Percentiles rank a stretch among this genome's conserved stretches.
phyloP scores from a whole-genome alignment of 2,888 invertebrate genomes.

The Agelastica alni region DNA sequence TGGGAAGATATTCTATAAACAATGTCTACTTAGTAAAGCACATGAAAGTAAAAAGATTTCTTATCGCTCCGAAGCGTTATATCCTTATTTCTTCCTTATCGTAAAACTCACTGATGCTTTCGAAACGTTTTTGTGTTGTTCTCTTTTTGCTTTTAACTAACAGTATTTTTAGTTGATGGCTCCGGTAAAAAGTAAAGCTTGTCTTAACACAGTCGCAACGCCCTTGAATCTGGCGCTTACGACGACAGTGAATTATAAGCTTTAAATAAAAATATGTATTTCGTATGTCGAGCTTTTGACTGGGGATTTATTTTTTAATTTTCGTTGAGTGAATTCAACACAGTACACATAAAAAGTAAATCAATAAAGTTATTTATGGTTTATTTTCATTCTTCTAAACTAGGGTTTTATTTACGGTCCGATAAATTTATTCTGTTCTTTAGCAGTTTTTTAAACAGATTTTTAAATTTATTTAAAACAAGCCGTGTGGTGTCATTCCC shows the following conservation, averaged over 20 bases:
- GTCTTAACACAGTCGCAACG: conserved; percentile 26
- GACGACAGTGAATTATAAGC: conserved; percentile 30
- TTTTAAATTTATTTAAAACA: too few relatives aligned
- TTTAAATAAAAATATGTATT: conserved; percentile 21
- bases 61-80: conserved; percentile 11
- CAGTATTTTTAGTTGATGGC: conserved; percentile 19
- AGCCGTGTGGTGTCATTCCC: too few relatives aligned
- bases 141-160: conserved; percentile 15
- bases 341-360: too few relatives aligned
- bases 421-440: too few relatives aligned
- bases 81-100: conserved; percentile 5
- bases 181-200: conserved; percentile 25
- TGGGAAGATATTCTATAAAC: conserved; percentile 12
- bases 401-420: too few relatives aligned
- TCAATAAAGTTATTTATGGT: too few relatives aligned
- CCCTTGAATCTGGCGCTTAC: conserved; percentile 35
- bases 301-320: neutral
- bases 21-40: conserved; percentile 4
- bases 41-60: conserved; percentile 11
- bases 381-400: too few relatives aligned
- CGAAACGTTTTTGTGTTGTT: conserved; percentile 14
- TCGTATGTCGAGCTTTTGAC: neutral
- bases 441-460: too few relatives aligned
- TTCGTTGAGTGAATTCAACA: neutral
- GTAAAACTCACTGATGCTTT: neutral